phyloP scores from a whole-genome alignment of 2,797 vertebrate species.

The Ibycter americanus region DNA sequence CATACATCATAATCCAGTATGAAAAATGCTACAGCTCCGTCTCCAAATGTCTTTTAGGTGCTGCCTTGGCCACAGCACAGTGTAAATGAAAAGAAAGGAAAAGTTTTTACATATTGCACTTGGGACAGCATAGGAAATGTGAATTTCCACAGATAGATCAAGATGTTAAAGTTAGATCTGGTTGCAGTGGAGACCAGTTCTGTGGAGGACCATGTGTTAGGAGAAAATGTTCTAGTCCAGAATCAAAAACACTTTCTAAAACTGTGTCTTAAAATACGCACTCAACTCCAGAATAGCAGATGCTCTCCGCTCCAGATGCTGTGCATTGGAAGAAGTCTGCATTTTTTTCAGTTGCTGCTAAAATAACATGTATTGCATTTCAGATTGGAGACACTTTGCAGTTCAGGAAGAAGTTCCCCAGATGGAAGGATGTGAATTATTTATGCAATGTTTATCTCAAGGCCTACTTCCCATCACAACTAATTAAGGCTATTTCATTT shows the following conservation, averaged over 20 bases:
- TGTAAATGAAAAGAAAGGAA: not conserved
- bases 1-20: not conserved
- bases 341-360: conserved; percentile 43
- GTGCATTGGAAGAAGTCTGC: not conserved
- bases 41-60: not conserved
- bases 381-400: conserved; percentile 51
- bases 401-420: conserved; percentile 74
- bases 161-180: not conserved
- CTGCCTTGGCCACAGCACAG: not conserved
- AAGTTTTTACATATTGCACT: not conserved
- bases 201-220: not conserved
- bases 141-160: not conserved
- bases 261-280: not conserved
- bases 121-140: not conserved
- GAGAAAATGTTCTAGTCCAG: not conserved
- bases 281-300: not conserved
- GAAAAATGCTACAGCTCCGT: not conserved
- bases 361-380: conserved; percentile 40
- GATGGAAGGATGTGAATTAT: conserved; percentile 79
- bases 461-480: conserved; percentile 79
- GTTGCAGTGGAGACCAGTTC: not conserved
- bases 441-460: conserved; percentile 78
- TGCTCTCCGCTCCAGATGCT: not conserved
- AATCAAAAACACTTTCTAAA: not conserved
- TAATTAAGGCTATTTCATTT: conserved; percentile 80